phyloP scores from a whole-genome alignment of 2,797 vertebrate species.

The Tachyglossus aculeatus region DNA sequence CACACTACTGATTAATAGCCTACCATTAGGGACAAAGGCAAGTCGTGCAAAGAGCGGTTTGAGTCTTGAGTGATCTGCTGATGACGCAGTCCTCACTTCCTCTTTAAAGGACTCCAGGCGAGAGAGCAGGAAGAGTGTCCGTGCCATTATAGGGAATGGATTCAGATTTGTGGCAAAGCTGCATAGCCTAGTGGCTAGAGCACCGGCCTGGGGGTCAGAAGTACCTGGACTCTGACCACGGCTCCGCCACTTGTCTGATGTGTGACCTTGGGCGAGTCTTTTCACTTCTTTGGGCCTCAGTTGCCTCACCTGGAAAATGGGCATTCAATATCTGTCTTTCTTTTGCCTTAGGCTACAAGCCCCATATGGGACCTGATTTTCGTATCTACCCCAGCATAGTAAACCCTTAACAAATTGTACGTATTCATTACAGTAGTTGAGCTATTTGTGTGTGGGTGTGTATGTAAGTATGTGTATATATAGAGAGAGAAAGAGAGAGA shows the following conservation, averaged over 20 bases:
- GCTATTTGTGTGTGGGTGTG: no score
- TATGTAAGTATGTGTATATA: no score
- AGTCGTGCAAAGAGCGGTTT: constrained; percentile 32
- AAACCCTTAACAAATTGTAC: no score
- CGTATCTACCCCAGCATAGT: no score
- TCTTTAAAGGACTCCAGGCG: background rate
- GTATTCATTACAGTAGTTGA: no score
- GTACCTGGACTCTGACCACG: background rate
- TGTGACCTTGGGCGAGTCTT: background rate
- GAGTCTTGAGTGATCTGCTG: constrained; percentile 29
- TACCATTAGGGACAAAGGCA: constrained; percentile 53
- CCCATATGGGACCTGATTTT: no score
- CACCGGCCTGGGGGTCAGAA: background rate
- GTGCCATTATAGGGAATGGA: background rate
- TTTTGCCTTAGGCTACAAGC: no score
- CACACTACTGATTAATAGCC: constrained; percentile 58
- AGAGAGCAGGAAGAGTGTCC: constrained; percentile 9
- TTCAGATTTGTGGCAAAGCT: no score
- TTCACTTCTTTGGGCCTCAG: background rate
- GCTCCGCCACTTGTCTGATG: background rate
- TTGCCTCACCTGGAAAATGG: no score
- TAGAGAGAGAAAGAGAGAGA: no score
- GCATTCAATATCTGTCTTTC: no score
- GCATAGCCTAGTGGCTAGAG: background rate
- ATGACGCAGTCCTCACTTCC: constrained; percentile 10